These are phyloP conservation scores for Brachionus koreanus DNA, from an alignment of 1,140 invertebrate genomes.

Conservation along the genomic window DNA sequence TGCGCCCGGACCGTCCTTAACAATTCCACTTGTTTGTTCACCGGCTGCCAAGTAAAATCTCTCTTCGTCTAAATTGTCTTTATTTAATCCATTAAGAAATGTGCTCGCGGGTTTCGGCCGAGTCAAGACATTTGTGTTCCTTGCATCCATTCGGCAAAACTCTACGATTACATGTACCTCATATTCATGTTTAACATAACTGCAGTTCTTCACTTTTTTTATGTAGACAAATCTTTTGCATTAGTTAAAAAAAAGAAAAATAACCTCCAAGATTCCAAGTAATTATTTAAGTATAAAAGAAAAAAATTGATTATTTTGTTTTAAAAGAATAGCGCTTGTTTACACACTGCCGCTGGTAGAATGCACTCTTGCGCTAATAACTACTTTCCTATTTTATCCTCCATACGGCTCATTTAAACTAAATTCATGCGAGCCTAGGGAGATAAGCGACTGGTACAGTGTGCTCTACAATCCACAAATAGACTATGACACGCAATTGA, in stretches of 20 bases:
- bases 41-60: conserved; percentile 22
- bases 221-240: conserved; percentile 19
- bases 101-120: conserved; percentile 11
- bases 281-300: not conserved
- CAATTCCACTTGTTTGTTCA: not conserved
- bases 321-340: conserved; percentile 7
- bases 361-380: not conserved
- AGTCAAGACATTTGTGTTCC: not conserved
- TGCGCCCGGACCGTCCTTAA: not conserved
- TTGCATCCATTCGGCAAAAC: not conserved
- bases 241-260: conserved; percentile 30
- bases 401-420: not conserved
- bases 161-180: conserved; percentile 32
- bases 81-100: not conserved
- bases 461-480: conserved; percentile 19
- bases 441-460: conserved; percentile 18
- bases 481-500: conserved; percentile 16
- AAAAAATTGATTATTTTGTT: not conserved
- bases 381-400: not conserved
- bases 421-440: not conserved
- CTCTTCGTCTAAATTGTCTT: not conserved
- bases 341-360: conserved; percentile 12
- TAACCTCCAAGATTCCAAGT: not conserved
- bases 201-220: not conserved
- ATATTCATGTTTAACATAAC: conserved; percentile 37